Percentiles rank a stretch among this genome's conserved stretches.
Evolutionary conservation across 2,888 invertebrate species (phyloP).

Genomic region (Axea sp.): DNA sequence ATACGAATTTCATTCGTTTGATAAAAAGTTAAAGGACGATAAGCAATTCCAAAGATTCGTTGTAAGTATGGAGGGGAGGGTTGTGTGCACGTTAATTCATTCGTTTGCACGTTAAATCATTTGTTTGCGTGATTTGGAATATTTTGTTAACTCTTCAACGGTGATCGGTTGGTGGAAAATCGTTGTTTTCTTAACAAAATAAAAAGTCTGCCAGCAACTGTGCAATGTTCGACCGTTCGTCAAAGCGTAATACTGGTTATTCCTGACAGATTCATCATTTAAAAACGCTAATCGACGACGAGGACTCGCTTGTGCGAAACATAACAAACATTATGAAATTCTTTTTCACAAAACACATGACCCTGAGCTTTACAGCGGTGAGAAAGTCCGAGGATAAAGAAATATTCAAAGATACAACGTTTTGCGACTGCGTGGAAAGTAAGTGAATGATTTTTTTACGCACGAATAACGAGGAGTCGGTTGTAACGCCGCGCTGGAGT

Average conservation of each 20-base stretch:
- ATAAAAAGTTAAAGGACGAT: constrained; percentile 50
- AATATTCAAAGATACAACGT: constrained; percentile 57
- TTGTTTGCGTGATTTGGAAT: too few relatives aligned
- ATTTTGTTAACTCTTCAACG: too few relatives aligned
- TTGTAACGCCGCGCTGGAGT: too few relatives aligned
- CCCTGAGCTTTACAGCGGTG: constrained; percentile 58
- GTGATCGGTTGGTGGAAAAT: too few relatives aligned
- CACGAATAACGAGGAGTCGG: too few relatives aligned
- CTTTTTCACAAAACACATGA: constrained; percentile 58
- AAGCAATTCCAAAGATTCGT: constrained; percentile 54
- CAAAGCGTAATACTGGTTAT: neutral
- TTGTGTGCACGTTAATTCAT: too few relatives aligned
- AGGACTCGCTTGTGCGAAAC: constrained; percentile 51
- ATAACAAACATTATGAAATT: constrained; percentile 61
- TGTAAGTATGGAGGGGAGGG: constrained; percentile 42
- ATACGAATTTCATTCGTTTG: constrained; percentile 47
- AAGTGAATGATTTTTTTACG: constrained; percentile 20
- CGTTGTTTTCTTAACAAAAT: too few relatives aligned
- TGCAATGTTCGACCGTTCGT: too few relatives aligned
- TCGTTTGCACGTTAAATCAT: too few relatives aligned
- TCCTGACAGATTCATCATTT: constrained; percentile 43
- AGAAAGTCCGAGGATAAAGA: constrained; percentile 59
- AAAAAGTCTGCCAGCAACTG: too few relatives aligned
- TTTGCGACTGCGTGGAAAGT: constrained; percentile 61
- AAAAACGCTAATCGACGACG: constrained; percentile 47